Evolutionary conservation across 2,113 vertebrate genomes (phyloP).

Genomic region (Cairina moschata): DNA sequence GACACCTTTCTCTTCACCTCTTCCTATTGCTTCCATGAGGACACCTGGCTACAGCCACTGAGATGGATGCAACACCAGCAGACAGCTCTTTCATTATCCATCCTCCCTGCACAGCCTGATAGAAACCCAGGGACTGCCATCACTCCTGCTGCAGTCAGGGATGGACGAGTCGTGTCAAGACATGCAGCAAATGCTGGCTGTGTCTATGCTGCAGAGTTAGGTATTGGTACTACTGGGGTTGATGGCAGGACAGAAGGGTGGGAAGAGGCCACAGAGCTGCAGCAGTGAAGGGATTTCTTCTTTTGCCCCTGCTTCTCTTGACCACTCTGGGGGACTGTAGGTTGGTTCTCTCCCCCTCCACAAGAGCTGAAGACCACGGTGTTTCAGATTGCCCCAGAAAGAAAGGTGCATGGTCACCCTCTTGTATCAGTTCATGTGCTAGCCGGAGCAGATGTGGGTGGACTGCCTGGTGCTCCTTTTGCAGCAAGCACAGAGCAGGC

Average conservation of each 20-base stretch:
- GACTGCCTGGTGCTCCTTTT: too few relatives aligned
- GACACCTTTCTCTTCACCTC: not conserved
- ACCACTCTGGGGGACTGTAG: too few relatives aligned
- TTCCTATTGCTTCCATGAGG: not conserved
- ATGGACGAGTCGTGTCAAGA: not conserved
- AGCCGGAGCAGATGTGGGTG: not conserved
- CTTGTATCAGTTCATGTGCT: accelerated
- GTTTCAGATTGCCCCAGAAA: not conserved
- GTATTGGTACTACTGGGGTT: accelerated
- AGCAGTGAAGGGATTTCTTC: not conserved
- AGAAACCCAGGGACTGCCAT: not conserved
- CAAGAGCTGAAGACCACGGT: not conserved
- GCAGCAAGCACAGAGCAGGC: not conserved
- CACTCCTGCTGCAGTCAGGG: accelerated
- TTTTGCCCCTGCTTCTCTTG: not conserved
- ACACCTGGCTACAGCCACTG: too few relatives aligned
- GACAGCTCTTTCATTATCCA: not conserved
- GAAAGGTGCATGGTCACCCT: accelerated
- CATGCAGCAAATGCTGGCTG: not conserved
- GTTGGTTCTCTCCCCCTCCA: not conserved
- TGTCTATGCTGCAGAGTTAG: too few relatives aligned
- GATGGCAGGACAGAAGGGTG: accelerated
- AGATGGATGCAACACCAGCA: accelerated
- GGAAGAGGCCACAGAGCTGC: accelerated
- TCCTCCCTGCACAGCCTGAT: not conserved